phyloP scores from a whole-genome alignment of 2,888 invertebrate species.

The Ornithoptera alexandrae region DNA sequence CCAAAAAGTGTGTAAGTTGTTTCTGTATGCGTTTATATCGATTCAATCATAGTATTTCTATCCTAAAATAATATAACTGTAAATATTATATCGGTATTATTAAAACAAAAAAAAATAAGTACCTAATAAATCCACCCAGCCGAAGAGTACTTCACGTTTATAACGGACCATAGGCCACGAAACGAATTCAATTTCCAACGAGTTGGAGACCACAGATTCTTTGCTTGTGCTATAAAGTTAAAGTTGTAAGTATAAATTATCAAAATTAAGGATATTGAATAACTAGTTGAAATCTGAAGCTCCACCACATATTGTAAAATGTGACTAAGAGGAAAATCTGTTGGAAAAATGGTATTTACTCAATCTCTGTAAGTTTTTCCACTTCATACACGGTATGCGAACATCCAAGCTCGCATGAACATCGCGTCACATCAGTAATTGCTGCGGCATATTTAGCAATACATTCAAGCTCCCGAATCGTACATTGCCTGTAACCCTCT shows the following conservation, averaged over 20 bases:
- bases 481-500: constrained; percentile 80
- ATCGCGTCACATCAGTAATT: constrained; percentile 81
- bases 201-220: constrained; percentile 43
- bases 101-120: constrained; percentile 37
- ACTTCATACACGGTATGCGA: constrained; percentile 87
- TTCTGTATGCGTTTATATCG: background rate
- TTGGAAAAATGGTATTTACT: constrained; percentile 54
- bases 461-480: constrained; percentile 80
- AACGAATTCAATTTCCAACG: constrained; percentile 83
- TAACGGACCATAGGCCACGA: constrained; percentile 90
- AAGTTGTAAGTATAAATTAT: background rate
- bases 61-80: background rate
- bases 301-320: no score
- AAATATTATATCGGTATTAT: no score
- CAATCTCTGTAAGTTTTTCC: constrained; percentile 84
- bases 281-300: no score
- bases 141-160: constrained; percentile 89
- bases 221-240: constrained; percentile 46
- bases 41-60: background rate
- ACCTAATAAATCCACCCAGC: constrained; percentile 91
- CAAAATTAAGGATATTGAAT: background rate
- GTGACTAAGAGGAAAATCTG: no score
- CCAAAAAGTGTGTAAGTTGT: no score
- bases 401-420: constrained; percentile 86
- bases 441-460: constrained; percentile 73